Evolutionary conservation across 2,888 invertebrate genomes (phyloP).

Genomic region (Drosophila differens): DNA sequence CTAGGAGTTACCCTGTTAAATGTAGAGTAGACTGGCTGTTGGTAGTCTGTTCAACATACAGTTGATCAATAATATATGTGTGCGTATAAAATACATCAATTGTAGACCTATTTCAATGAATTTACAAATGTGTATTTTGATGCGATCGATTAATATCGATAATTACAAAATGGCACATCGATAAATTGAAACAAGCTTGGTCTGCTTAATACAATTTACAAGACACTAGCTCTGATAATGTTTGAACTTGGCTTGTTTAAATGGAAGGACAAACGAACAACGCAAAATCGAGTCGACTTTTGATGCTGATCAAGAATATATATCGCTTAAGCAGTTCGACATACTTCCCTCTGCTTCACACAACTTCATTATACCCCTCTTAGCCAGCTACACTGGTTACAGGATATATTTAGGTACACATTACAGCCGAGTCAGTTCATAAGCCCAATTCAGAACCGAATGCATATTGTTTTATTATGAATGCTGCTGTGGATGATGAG

Average conservation of each 20-base stretch:
- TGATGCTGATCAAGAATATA: neutral
- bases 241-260: neutral
- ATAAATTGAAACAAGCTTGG: neutral
- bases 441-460: neutral
- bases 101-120: neutral
- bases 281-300: neutral
- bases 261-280: neutral
- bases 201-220: neutral
- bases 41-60: neutral
- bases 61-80: neutral
- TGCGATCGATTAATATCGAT: neutral
- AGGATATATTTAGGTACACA: neutral
- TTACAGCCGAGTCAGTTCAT: neutral
- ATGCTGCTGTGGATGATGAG: neutral
- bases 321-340: neutral
- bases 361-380: neutral
- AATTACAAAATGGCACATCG: neutral
- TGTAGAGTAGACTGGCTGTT: neutral
- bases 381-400: neutral
- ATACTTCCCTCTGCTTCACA: neutral
- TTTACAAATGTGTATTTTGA: neutral
- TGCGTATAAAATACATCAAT: neutral
- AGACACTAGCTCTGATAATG: neutral
- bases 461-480: slow-evolving; percentile 45
- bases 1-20: neutral